Base-by-base conservation (phyloP, 2,888 invertebrate genomes). In the Unio delphinus region DNA sequence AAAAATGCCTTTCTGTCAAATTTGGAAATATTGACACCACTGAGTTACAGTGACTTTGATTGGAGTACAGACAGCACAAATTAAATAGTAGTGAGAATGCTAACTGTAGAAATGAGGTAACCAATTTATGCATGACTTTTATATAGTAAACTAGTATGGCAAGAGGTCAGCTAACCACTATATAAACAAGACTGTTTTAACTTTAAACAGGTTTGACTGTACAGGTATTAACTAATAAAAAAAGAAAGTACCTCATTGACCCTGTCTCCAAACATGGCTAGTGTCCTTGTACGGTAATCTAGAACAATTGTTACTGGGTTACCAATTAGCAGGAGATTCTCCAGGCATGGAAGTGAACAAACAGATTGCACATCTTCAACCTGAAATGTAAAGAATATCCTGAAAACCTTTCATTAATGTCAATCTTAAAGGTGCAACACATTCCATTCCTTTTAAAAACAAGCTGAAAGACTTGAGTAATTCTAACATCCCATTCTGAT, bases 241-340 rank as follows among this genome's bases (percentile, higher is more conserved):
- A 45, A 45, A 15, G 15, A 45, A 45, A 15, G 60, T 78, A 90
- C 93, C 88, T 97, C 95, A 20, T 93, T 91, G 82, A 96, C 95
- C 76, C 97, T 92, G 60, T 93, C 93, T 64, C 95, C 95, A 87
- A 98, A 97, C 81, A 95, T 93, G 83, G 96, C 95, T 78, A 98
- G 91, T 4, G 97, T 95, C 86, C 95, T 95, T 0, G 96, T 94
- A 83, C 98, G 93, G 87, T 97, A 98, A 91, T 98, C 98, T 87
- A 95, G 93, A 67, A 94, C 92, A 1, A 94, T 93, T 0, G 97
- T 95, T 0, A 98, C 94, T 23, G 95, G 95, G 91, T 98, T 98
- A 0, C 96, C 97, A 0, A 95, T 95, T 62, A 98, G 91, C 86
- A 94, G 92, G n/a, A 98, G 91, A 89, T 94, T 93, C 88, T 97